Conservation (phyloP, 2,888 invertebrate species). For the Lepidocyrtoides sp. region DNA sequence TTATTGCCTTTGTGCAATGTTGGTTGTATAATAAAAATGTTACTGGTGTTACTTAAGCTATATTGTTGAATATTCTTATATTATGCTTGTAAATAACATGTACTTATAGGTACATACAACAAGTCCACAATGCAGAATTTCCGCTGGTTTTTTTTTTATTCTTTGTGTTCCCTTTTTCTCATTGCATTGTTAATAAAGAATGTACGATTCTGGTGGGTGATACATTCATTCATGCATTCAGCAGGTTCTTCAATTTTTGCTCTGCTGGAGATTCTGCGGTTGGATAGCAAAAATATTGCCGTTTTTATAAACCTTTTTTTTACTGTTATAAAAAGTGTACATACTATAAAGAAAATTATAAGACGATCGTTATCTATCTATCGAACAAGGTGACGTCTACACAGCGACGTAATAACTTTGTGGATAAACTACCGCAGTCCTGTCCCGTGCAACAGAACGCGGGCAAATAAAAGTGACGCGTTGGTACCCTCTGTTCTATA, state of each 20-base stretch:
- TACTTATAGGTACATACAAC: background rate
- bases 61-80: background rate
- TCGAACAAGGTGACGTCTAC: slow-evolving; percentile 65
- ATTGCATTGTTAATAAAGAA: background rate
- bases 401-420: slow-evolving; percentile 72
- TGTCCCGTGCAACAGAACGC: background rate
- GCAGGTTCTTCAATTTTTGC: slow-evolving; percentile 39
- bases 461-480: background rate
- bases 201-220: background rate
- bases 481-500: background rate
- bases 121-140: slow-evolving; percentile 19
- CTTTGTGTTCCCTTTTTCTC: background rate
- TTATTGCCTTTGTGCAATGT: background rate
- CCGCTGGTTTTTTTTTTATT: background rate
- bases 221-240: background rate
- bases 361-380: slow-evolving; percentile 45
- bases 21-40: background rate
- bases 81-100: background rate
- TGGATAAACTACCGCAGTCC: slow-evolving; percentile 61
- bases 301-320: background rate
- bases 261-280: slow-evolving; percentile 40
- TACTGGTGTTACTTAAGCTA: background rate
- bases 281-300: background rate
- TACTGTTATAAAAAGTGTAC: background rate
- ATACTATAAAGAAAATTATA: background rate